These are phyloP conservation scores for Sternotherus odoratus DNA, from an alignment of 2,797 vertebrate genomes.

Conservation along the genomic window DNA sequence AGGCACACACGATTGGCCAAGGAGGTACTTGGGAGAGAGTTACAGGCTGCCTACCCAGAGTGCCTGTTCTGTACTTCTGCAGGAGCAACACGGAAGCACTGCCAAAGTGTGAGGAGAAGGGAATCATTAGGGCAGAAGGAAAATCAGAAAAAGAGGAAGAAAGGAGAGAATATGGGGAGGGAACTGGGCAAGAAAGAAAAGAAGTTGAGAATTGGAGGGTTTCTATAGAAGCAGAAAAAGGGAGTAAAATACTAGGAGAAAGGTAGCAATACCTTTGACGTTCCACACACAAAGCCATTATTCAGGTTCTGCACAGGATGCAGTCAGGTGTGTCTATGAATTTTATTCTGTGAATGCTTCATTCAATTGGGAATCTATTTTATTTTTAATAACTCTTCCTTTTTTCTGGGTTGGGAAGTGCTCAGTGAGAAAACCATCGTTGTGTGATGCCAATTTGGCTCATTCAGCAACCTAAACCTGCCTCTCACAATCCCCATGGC, in stretches of 20 bases:
- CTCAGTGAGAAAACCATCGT: background rate
- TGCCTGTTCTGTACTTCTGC: too few species aligned
- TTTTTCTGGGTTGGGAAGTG: background rate
- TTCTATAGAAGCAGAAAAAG: background rate
- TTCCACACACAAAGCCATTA: background rate
- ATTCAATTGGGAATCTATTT: background rate
- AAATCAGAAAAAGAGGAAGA: background rate
- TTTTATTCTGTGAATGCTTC: background rate
- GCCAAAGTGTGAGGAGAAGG: too few species aligned
- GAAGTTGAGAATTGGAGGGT: background rate
- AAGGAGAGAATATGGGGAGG: background rate
- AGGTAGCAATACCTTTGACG: background rate
- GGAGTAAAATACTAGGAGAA: background rate
- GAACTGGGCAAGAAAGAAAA: background rate
- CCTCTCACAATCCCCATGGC: background rate
- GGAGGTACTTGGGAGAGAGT: too few species aligned
- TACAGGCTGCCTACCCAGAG: too few species aligned
- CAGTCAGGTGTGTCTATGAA: background rate
- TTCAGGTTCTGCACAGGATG: background rate
- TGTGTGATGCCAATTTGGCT: background rate
- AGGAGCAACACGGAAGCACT: too few species aligned
- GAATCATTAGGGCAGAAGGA: too few species aligned
- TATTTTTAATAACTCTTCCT: background rate
- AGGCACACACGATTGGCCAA: too few species aligned
- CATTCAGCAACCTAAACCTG: background rate